These are phyloP conservation scores for Gonatopus flavifemur DNA, from an alignment of 1,140 invertebrate species.

Conservation along the genomic window DNA sequence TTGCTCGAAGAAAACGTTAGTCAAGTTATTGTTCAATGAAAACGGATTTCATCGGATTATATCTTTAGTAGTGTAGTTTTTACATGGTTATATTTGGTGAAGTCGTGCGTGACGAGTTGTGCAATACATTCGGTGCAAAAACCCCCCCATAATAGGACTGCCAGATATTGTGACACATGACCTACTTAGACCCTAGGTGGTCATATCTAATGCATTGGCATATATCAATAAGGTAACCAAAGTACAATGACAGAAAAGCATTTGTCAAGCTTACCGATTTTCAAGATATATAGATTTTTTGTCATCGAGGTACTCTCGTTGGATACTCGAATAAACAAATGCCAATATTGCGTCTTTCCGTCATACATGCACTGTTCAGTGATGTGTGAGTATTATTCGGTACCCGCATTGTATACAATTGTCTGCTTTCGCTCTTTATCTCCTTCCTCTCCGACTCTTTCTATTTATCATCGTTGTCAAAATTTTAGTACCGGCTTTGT, in stretches of 20 bases:
- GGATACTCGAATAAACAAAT: no score
- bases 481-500: no score
- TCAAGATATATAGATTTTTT: no score
- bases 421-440: background rate
- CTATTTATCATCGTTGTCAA: no score
- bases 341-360: conserved; percentile 40
- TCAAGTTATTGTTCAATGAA: conserved; percentile 43
- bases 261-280: conserved; percentile 8
- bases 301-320: no score
- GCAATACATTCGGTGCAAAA: conserved; percentile 37
- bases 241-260: conserved; percentile 13
- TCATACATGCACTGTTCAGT: conserved; percentile 31
- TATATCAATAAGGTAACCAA: no score
- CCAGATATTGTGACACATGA: conserved; percentile 38
- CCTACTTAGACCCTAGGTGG: conserved; percentile 35
- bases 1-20: conserved; percentile 34
- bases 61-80: conserved; percentile 31
- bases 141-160: conserved; percentile 25
- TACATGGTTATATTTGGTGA: conserved; percentile 35
- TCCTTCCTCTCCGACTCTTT: background rate
- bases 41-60: conserved; percentile 34
- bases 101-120: conserved; percentile 40
- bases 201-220: conserved; percentile 26
- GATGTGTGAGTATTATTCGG: background rate
- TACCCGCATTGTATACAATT: conserved; percentile 2